Base-by-base conservation (phyloP, 2,888 invertebrate genomes). In the Acanthosepion pharaonis region DNA sequence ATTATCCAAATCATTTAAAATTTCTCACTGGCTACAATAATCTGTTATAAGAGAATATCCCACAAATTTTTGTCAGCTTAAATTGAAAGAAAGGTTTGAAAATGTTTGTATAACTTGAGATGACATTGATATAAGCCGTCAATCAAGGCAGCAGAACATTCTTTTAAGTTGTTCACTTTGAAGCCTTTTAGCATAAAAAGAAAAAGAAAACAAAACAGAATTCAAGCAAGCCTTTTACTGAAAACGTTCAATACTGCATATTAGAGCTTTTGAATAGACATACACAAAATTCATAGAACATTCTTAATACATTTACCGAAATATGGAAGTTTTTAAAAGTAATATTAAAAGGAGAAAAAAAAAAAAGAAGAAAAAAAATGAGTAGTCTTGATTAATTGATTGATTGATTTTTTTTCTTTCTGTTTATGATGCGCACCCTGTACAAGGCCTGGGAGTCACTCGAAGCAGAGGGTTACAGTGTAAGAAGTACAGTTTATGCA, bases 71-170 rank as follows among this genome's bases (percentile, higher is more conserved):
- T 78, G n/a, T 78, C n/a, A 78, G 78, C 78, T 33, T 1, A 78
- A n/a, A 8, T 78, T 33, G 11, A n/a, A n/a, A 64, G 25, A 78
- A 78, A n/a, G 11, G 78, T 78, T 78, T 78, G n/a, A 78, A n/a
- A 78, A 78, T 78, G n/a, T 78, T 78, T 78, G 78, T 78, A n/a
- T 78, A 78, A 78, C n/a, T 78, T n/a, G 78, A 78, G 78, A 78
- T 78, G 78, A 78, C 78, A 78, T 78, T 78, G 78, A 78, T n/a
- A n/a, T 33, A 78, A 78, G 78, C 78, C n/a, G n/a, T n/a, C n/a
- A 78, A 78, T n/a, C 78, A 33, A 33, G 78, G n/a, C 78, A 78
- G 78, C n/a, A n/a, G n/a, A 33, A 78, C 78, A 78, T 78, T 78
- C 78, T 59, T 59, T 59, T 51, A 51, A 11, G 9, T 59, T 59